Evolutionary conservation across 2,113 vertebrate genomes (phyloP), one percentile per base, ranked within the genome.

Genomic region (Anseranas semipalmata): DNA sequence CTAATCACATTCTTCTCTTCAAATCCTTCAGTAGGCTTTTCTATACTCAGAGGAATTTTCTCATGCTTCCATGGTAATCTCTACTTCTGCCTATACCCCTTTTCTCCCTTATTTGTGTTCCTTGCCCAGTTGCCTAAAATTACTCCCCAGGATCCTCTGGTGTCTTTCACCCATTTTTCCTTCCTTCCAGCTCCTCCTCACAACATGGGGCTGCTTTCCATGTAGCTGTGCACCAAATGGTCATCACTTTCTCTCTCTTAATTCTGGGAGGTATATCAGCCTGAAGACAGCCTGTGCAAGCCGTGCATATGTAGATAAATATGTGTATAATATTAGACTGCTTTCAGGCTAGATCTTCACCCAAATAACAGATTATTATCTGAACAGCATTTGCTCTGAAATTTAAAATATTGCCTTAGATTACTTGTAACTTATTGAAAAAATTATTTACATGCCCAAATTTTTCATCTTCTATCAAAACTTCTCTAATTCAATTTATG

Each of bases 1-100:
- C 77, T 83, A 90, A 93, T 92, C 50, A 58, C 65, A 73, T 87
- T 93, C 65, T 90, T 93, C 68, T 91, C 72, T 92, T 94, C 73
- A 94, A 89, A 85, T 76, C 70, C 39, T 87, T 67, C 46, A 78
- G 73, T 71, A 2, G 2, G 14, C 50, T 94, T 94, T 89, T 91
- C 74, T 91, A 20, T 73, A 56, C 62, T 85, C 3, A 0, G 33
- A 90, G 46, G 55, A 92, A 90, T 94, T 97, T 97, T 96, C 94
- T 95, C 87, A 90, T 2, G 4, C 76, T 91, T 91, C 91, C 53
- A 80, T 28, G 35, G 78, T 83, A 96, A 91, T 94, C 59, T 90
- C 79, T 87, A 85, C 60, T 92, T 87, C 79, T 95, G 88, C n/a
- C n/a, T 84, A 35, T 73, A 91, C 67, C 41, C 25, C 50, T 73